Evolutionary conservation across 1,140 invertebrate species (phyloP).

Genomic region (Nasonia vitripennis): DNA sequence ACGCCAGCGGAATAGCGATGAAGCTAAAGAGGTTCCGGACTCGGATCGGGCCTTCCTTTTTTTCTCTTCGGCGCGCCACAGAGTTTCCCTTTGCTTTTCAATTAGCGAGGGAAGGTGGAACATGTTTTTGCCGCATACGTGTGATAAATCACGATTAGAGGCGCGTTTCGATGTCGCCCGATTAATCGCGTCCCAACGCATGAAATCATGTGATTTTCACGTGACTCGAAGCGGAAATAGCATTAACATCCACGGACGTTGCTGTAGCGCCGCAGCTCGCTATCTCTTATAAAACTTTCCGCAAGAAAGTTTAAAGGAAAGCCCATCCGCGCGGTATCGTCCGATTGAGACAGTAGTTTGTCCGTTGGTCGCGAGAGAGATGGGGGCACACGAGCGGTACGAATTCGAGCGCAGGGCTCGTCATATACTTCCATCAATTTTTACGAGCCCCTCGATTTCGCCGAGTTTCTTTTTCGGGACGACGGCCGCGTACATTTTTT

Average conservation of each 20-base stretch:
- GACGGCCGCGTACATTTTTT: conserved; percentile 15
- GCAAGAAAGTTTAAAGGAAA: not conserved
- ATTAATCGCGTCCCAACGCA: no score
- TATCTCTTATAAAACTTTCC: not conserved
- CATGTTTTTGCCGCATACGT: no score
- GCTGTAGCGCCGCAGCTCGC: no score
- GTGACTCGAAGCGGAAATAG: no score
- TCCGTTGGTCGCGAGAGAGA: not conserved
- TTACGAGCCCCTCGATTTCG: conserved; percentile 2
- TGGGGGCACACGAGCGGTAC: not conserved
- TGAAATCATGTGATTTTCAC: no score
- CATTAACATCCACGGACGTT: no score
- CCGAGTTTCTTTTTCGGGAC: conserved; percentile 10
- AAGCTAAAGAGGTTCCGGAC: not conserved
- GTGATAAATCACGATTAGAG: no score
- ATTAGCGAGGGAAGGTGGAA: no score
- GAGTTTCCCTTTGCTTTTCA: not conserved
- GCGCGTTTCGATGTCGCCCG: no score
- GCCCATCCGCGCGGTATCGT: not conserved
- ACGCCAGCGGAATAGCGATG: conserved; percentile 19
- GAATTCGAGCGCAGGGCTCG: conserved; percentile 3
- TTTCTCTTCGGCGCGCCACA: not conserved
- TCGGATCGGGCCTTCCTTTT: not conserved
- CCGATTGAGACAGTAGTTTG: not conserved
- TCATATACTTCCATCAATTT: not conserved